Percentiles rank a stretch among this genome's conserved stretches.
phyloP scores from a whole-genome alignment of 2,797 vertebrate genomes.

The Galaxias olidus region DNA sequence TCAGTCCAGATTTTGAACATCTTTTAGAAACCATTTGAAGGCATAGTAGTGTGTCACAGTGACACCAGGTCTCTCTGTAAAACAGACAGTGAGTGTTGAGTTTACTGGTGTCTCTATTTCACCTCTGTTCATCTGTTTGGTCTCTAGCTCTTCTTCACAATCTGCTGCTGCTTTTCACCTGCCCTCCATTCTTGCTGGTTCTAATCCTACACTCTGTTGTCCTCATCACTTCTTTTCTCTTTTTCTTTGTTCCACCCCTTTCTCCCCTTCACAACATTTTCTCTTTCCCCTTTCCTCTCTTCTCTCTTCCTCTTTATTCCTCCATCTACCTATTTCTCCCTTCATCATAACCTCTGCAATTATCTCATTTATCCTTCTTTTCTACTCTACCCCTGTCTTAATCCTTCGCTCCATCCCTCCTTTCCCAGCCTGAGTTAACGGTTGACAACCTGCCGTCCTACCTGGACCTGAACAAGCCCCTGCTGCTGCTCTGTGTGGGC shows the following conservation, averaged over 20 bases:
- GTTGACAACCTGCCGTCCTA: constrained; percentile 86
- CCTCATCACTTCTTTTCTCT: neutral
- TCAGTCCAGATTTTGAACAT: too few species aligned
- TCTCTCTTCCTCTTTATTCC: neutral
- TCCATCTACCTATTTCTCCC: neutral
- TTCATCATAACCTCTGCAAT: too few species aligned
- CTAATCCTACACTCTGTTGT: neutral
- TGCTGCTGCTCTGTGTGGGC: constrained; percentile 88
- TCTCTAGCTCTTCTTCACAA: too few species aligned
- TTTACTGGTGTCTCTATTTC: too few species aligned
- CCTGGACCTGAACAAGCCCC: constrained; percentile 76
- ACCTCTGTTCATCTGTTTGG: too few species aligned
- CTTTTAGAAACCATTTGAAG: too few species aligned
- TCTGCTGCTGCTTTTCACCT: neutral
- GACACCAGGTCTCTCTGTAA: too few species aligned
- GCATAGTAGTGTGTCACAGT: too few species aligned
- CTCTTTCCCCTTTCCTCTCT: neutral
- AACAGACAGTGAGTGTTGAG: too few species aligned
- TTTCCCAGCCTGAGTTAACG: constrained; percentile 87
- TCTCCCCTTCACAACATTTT: neutral
- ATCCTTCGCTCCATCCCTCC: neutral
- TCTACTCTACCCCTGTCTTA: neutral
- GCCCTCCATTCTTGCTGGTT: neutral
- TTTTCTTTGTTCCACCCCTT: neutral
- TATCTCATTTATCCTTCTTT: neutral